phyloP scores from a whole-genome alignment of 2,797 vertebrate genomes.

The Oophaga sylvatica region DNA sequence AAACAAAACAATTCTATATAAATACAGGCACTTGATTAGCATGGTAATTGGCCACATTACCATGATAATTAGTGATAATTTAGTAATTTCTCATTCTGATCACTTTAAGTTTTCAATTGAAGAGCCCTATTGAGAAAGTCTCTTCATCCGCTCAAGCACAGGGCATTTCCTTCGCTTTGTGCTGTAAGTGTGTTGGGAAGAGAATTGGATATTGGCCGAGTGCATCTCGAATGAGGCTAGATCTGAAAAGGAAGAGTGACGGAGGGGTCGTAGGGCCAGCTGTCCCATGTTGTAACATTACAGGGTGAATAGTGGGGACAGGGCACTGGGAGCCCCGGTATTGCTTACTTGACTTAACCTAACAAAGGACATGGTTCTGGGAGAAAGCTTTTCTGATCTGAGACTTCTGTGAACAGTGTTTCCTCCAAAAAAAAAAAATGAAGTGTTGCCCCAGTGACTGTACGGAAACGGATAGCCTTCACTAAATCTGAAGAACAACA shows the following conservation, averaged over 20 bases:
- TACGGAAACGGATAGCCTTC: slow-evolving; percentile 16
- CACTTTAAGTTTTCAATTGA: slow-evolving; percentile 13
- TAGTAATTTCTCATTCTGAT: slow-evolving; percentile 8
- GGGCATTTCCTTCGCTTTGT: background rate
- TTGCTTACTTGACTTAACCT: slow-evolving; percentile 36
- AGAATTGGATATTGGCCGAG: background rate
- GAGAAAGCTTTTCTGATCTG: slow-evolving; percentile 38
- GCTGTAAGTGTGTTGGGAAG: slow-evolving; percentile 20
- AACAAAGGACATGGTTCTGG: slow-evolving; percentile 53
- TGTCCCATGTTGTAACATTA: slow-evolving; percentile 26
- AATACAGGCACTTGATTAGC: background rate
- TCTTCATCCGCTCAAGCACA: background rate
- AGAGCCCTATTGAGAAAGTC: slow-evolving; percentile 19
- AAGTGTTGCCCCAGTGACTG: slow-evolving; percentile 44
- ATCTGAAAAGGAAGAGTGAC: background rate
- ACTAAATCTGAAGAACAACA: slow-evolving; percentile 9
- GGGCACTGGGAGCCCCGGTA: background rate
- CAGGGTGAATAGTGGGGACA: slow-evolving; percentile 5
- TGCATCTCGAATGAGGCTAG: background rate
- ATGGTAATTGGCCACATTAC: background rate
- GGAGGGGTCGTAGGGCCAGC: slow-evolving; percentile 9
- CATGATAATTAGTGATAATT: slow-evolving; percentile 3
- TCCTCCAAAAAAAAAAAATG: slow-evolving; percentile 10
- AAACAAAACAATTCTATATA: background rate
- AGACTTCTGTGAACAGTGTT: slow-evolving; percentile 29